Base-by-base conservation (phyloP, 2,888 invertebrate species). In the Monopis laevigella region DNA sequence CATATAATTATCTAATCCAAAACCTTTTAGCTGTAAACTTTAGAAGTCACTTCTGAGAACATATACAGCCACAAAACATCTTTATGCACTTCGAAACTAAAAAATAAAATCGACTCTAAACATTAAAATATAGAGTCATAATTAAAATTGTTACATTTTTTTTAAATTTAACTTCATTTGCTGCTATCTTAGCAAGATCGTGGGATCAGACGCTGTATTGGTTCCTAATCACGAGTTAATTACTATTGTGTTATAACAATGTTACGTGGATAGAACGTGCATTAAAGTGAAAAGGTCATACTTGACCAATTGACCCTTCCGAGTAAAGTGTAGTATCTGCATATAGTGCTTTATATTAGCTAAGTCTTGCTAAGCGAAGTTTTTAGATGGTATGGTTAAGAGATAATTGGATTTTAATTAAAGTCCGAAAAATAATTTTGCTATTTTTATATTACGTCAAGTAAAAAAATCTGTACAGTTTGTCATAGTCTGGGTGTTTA, bases 1-100 rank as follows among this genome's bases (percentile, higher is more conserved):
- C 67, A 53, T 72, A 62, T 78, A 78, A 80, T 80, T 78, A 78
- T 72, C 70, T 66, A 73, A 74, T 78, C 78, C 59, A 73, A 77
- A 80, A 80, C 77, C 78, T 80, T 78, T 80, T 80, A 80, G 60
- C 58, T 65, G 66, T 50, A 53, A 54, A 68, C 55, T 53, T 58
- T 54, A 62, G 58, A 54, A 66, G 64, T 67, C 58, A 68, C 62
- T 78, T 78, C 74, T 70, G 55, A 78, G 80, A 77, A 77, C 57
- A 56, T 53, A 61, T 63, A 58, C 58, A 51, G 48, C 13, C 10
- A 10, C 12, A 21, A 11, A 40, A 29, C 11, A 18, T 21, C 7
- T 6, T 14, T 14, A 21, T 18, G 28, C 16, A 18, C 13, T 2
- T n/a, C 13, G 10, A 38, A 40, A 27, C 36, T 11, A 14, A 43